phyloP scores from a whole-genome alignment of 2,797 vertebrate species.

The Nyctibius grandis region DNA sequence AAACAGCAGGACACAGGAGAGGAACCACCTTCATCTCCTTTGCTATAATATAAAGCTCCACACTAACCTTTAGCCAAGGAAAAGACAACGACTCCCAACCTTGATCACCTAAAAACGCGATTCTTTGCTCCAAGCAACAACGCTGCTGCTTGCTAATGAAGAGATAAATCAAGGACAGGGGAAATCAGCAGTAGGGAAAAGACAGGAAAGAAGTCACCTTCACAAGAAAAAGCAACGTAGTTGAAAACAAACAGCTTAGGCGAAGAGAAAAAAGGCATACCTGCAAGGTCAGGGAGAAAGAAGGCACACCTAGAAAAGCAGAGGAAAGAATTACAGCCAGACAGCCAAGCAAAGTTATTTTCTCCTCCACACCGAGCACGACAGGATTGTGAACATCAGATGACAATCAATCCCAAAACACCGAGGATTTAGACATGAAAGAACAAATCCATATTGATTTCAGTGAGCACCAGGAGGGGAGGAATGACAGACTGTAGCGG shows the following conservation, averaged over 20 bases:
- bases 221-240: neutral
- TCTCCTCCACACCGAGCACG: neutral
- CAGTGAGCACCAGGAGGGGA: neutral
- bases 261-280: neutral
- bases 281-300: neutral
- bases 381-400: neutral
- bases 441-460: neutral
- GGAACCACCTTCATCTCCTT: neutral
- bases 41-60: neutral
- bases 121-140: neutral
- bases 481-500: neutral
- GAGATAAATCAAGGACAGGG: neutral
- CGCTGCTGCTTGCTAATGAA: neutral
- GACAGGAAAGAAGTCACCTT: neutral
- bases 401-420: neutral
- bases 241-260: neutral
- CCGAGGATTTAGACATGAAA: fast-evolving
- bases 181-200: neutral
- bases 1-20: neutral
- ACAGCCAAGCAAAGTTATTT: neutral
- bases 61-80: neutral
- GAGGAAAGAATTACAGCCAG: neutral
- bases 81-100: fast-evolving
- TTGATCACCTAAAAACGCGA: fast-evolving
- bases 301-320: neutral